Percentiles rank a stretch among this genome's conserved stretches.
These are phyloP conservation scores for Iselma pallidipennis DNA, from an alignment of 2,888 invertebrate genomes.

Conservation along the genomic window DNA sequence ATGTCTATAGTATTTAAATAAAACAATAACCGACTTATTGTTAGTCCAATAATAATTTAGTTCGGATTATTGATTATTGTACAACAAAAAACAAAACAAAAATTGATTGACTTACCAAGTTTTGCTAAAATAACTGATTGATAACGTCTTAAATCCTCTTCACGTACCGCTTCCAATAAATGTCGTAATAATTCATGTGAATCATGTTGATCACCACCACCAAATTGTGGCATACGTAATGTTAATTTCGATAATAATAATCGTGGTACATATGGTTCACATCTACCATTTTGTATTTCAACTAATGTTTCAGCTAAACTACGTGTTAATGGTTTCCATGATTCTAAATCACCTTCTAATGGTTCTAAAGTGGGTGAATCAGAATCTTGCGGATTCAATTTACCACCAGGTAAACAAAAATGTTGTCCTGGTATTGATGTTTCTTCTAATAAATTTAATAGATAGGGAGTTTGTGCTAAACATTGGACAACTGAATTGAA, in stretches of 20 bases:
- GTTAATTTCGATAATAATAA: constrained; percentile 68
- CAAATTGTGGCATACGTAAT: constrained; percentile 79
- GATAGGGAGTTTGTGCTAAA: constrained; percentile 82
- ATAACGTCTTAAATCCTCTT: constrained; percentile 77
- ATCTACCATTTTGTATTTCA: constrained; percentile 68
- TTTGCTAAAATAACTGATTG: constrained; percentile 79
- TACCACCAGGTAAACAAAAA: constrained; percentile 74
- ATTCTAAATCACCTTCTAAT: constrained; percentile 60
- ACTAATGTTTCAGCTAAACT: constrained; percentile 70
- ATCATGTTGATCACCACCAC: constrained; percentile 95
- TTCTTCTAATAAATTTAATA: constrained; percentile 70
- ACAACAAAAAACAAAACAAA: constrained; percentile 29
- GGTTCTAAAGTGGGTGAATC: constrained; percentile 35
- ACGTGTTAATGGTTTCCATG: constrained; percentile 70
- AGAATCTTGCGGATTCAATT: constrained; percentile 58
- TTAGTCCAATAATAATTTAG: too few relatives aligned
- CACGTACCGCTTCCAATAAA: constrained; percentile 83
- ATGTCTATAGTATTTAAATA: too few relatives aligned
- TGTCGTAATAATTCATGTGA: constrained; percentile 93
- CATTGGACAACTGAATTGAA: constrained; percentile 97
- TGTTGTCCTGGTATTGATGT: constrained; percentile 69
- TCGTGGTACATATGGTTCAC: constrained; percentile 67
- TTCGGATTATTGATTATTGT: too few relatives aligned
- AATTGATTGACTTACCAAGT: constrained; percentile 63
- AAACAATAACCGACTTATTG: too few relatives aligned